Evolutionary conservation across 2,113 vertebrate species (phyloP).

Genomic region (Urocolius indicus): DNA sequence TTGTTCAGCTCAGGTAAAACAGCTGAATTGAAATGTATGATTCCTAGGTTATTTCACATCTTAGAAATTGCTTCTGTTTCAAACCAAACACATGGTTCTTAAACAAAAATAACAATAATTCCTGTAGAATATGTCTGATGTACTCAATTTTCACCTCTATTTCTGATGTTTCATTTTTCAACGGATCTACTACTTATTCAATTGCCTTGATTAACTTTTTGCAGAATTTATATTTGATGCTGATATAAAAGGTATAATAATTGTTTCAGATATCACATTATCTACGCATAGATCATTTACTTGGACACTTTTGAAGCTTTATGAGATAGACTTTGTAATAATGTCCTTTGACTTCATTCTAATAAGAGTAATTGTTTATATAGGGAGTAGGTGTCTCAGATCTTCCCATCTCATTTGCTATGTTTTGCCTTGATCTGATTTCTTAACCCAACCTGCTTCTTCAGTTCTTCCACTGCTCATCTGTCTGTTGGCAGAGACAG

Average conservation of each 20-base stretch:
- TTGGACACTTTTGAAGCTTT: not conserved
- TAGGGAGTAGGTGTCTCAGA: not conserved
- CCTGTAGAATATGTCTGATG: not conserved
- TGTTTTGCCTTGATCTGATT: constrained; percentile 25
- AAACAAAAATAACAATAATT: not conserved
- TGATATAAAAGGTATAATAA: not conserved
- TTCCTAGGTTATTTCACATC: not conserved
- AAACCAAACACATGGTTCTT: not conserved
- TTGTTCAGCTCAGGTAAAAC: not conserved
- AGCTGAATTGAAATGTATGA: not conserved
- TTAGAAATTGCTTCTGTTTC: not conserved
- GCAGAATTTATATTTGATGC: not conserved
- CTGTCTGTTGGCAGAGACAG: constrained; percentile 53
- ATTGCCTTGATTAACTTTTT: not conserved
- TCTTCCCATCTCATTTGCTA: not conserved
- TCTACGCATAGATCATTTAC: not conserved
- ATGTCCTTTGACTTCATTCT: not conserved
- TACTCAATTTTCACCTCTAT: not conserved
- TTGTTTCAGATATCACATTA: not conserved
- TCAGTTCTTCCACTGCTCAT: constrained; percentile 54
- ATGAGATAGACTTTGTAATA: not conserved
- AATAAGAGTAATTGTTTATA: constrained; percentile 2
- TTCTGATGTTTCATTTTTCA: not conserved
- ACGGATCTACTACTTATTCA: not conserved
- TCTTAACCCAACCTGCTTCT: constrained; percentile 49